Evolutionary conservation across 2,888 invertebrate species (phyloP).

Genomic region (Agrotis exclamationis): DNA sequence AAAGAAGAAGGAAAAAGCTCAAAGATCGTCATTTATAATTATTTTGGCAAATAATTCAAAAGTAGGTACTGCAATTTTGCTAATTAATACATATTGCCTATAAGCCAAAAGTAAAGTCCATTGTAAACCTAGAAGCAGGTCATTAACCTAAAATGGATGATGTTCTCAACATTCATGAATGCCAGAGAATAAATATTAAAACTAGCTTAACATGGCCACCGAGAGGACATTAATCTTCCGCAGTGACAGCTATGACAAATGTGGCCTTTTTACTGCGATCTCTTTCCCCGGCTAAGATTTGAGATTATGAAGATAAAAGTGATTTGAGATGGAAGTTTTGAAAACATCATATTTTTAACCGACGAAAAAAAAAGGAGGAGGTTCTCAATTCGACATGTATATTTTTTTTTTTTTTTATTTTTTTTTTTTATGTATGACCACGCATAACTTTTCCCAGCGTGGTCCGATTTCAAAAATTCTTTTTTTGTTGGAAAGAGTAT

Average conservation of each 20-base stretch:
- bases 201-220: conserved; percentile 48
- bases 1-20: no score
- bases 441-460: no score
- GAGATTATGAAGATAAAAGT: conserved; percentile 58
- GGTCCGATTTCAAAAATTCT: no score
- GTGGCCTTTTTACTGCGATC: conserved; percentile 52
- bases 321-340: conserved; percentile 27
- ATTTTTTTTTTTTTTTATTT: no score
- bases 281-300: conserved; percentile 45
- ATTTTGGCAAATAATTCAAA: conserved; percentile 14
- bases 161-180: conserved; percentile 57
- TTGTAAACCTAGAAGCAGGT: conserved; percentile 39
- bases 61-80: not conserved
- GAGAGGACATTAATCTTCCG: conserved; percentile 58
- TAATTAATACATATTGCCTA: conserved; percentile 19
- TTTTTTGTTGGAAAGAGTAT: no score
- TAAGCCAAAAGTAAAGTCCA: not conserved
- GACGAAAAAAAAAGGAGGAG: no score
- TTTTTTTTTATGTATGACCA: no score
- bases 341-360: conserved; percentile 30
- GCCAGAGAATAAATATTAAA: conserved; percentile 60
- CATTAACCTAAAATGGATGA: conserved; percentile 55
- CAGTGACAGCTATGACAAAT: conserved; percentile 65
- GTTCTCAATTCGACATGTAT: no score
- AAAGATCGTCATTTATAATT: not conserved